Evolutionary conservation across 2,113 vertebrate species (phyloP).

Genomic region (Spea multiplicata): DNA sequence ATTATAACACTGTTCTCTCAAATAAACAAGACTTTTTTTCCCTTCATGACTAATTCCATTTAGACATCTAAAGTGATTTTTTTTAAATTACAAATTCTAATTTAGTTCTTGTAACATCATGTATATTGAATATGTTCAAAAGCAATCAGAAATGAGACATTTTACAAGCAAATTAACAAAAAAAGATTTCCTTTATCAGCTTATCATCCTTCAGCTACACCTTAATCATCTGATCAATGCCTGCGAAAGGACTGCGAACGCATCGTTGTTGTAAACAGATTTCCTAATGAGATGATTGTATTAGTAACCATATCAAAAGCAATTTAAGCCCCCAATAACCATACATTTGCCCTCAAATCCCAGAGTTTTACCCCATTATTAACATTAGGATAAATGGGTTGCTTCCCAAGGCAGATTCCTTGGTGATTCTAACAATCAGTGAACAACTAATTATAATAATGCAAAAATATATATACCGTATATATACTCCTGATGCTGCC

Average conservation of each 20-base stretch:
- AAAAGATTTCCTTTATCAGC: constrained; percentile 45
- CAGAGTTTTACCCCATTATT: no score
- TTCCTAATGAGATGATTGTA: constrained; percentile 17
- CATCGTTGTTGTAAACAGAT: constrained; percentile 30
- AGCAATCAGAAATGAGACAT: constrained; percentile 20
- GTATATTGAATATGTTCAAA: constrained; percentile 23
- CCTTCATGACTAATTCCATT: constrained; percentile 4
- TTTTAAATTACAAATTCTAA: constrained; percentile 21
- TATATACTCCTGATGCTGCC: no score
- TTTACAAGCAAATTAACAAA: constrained; percentile 35
- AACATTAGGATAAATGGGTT: no score
- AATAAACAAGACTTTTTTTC: constrained; percentile 1
- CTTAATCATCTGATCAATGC: constrained; percentile 42
- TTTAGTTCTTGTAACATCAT: background rate
- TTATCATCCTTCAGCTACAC: constrained; percentile 39
- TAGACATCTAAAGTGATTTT: constrained; percentile 7
- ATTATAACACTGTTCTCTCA: background rate
- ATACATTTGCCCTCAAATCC: no score
- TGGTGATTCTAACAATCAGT: no score
- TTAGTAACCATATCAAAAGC: background rate
- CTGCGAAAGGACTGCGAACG: constrained; percentile 6
- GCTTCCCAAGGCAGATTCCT: no score
- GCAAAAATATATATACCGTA: no score
- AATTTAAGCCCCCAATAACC: no score
- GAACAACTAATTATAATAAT: no score